Conservation (phyloP, 2,113 vertebrate genomes). For the Dasyurus viverrinus region DNA sequence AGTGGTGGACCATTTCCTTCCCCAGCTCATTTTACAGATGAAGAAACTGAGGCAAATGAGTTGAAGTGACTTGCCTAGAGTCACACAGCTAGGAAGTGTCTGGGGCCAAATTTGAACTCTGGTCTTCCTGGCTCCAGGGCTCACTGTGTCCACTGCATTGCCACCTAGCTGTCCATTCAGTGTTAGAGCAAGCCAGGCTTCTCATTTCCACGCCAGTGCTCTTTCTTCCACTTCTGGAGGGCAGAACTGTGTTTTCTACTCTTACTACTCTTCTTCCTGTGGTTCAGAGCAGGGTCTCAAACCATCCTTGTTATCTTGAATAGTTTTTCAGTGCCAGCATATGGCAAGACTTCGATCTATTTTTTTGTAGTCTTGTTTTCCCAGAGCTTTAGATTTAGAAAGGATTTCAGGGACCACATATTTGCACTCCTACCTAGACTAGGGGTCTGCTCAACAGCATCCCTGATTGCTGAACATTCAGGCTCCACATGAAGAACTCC, state of each 20-base stretch:
- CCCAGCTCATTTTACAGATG: no score
- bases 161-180: no score
- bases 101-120: no score
- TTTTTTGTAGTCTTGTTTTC: background rate
- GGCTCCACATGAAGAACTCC: background rate
- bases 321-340: background rate
- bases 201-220: background rate
- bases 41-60: no score
- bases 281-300: background rate
- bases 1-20: no score
- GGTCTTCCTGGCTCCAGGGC: no score
- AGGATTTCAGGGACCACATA: background rate
- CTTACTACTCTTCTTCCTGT: background rate
- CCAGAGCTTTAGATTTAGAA: background rate
- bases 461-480: background rate
- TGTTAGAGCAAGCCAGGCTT: background rate
- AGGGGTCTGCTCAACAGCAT: background rate
- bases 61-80: no score
- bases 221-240: background rate
- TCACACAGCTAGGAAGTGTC: no score
- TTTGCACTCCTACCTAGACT: background rate
- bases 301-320: background rate
- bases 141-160: no score
- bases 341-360: background rate
- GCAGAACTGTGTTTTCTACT: background rate